phyloP scores from a whole-genome alignment of 2,888 invertebrate species.

The Harpalus rufipes region DNA sequence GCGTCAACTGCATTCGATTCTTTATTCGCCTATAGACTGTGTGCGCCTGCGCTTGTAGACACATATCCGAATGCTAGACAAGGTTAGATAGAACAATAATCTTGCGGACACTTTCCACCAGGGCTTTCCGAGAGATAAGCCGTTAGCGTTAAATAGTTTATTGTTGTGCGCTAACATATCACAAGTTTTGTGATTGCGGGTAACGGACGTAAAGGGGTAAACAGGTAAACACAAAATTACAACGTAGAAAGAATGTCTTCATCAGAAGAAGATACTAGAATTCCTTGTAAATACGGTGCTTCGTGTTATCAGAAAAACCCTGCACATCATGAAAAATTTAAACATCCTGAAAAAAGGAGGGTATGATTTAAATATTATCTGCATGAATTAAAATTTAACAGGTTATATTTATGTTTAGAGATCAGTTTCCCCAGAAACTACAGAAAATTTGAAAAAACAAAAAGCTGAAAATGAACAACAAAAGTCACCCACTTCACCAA shows the following conservation, averaged over 20 bases:
- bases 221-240: slow-evolving; percentile 6
- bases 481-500: background rate
- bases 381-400: slow-evolving; percentile 66
- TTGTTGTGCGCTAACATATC: too few species aligned
- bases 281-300: slow-evolving; percentile 86
- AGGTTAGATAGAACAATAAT: too few species aligned
- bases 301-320: slow-evolving; percentile 92
- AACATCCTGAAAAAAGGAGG: slow-evolving; percentile 82
- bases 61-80: too few species aligned
- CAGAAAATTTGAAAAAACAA: slow-evolving; percentile 62
- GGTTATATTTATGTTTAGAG: slow-evolving; percentile 62
- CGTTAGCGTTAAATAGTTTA: too few species aligned
- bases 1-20: too few species aligned
- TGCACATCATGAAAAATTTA: slow-evolving; percentile 85
- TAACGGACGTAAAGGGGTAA: too few species aligned
- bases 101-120: too few species aligned
- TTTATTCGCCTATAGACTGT: too few species aligned
- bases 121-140: too few species aligned
- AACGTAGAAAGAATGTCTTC: slow-evolving; percentile 19
- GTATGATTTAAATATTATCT: slow-evolving; percentile 58
- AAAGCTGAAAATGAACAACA: slow-evolving; percentile 58
- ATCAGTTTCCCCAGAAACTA: slow-evolving; percentile 66
- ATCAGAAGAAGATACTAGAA: slow-evolving; percentile 75
- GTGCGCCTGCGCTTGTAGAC: too few species aligned
- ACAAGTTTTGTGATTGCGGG: slow-evolving; percentile 1